Evolutionary conservation across 2,113 vertebrate species (phyloP), one percentile per base, ranked within the genome.

Genomic region (Mobula hypostoma): DNA sequence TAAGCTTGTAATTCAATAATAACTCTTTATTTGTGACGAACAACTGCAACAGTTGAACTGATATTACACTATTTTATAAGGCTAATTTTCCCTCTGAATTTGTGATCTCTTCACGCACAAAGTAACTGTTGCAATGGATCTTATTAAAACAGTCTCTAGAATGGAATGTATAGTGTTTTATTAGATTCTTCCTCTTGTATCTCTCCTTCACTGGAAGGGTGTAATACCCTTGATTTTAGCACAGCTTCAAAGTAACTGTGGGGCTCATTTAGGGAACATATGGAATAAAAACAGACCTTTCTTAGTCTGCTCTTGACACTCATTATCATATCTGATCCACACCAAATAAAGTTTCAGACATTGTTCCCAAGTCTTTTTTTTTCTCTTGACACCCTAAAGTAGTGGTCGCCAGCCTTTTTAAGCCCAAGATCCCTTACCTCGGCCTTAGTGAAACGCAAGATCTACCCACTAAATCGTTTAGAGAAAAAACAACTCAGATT

Each of bases 1-100:
- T 91, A 17, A 8, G 88, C 36, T 36, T 66, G 88, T 91, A 91
- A 91, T 91, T 70, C 36, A 15, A 91, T 91, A 70, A n/a, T 7
- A 19, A 29, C n/a, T 68, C 6, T 66, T 91, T 15, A 91, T 68
- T 68, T 58, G 17, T 36, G n/a, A 91, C 63, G 14, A 68, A n/a
- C 87, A 29, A 68, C 48, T 68, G 63, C 56, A 61, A 27, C 21
- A 24, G 48, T 27, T 61, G 27, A 29, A n/a, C 58, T 66, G 7
- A 63, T 32, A 17, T 61, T 68, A n/a, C 27, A 32, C 63, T 90
- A 15, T 61, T 32, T 27, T 29, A 63, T 32, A 11, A 27, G 12
- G 21, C 29, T n/a, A 5, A 29, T n/a, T 90, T 32, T 68, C 19
- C 80, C 0, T 80, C 36, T 88, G 29, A 91, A 61, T 24, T 90